Base-by-base conservation (phyloP, 1,140 invertebrate species). In the Copidosoma floridanum region DNA sequence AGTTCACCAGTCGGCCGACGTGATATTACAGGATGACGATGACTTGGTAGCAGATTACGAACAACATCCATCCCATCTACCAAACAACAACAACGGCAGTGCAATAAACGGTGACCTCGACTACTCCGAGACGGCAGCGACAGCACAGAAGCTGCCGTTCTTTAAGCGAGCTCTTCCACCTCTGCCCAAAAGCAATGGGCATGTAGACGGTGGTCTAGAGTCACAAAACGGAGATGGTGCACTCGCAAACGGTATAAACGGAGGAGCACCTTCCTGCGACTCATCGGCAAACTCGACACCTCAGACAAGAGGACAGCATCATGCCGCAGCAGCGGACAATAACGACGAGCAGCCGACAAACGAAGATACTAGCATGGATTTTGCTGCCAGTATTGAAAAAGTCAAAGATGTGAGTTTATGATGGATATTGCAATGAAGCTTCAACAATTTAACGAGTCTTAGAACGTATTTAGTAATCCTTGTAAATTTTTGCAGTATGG, bases 361-460 rank as follows among this genome's bases (percentile, higher is more conserved):
- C 2, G 80, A 83, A 43, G 80, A 84, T 66, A 80, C 76, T 0
- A 83, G 80, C 27, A 85, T 89, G 77, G 92, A 95, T 76, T 95
- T 95, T 82, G 91, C 93, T 16, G 90, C 90, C 3, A 95, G 91
- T 65, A 94, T 96, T 70, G 90, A 94, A 74, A 92, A 91, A 86
- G 93, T 95, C 18, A 95, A 95, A 85, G 92, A 95, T 82, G 92
- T 94, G 82, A 85, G 90, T 87, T 18, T 11, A 2, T 26, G 5
- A 27, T 57, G 20, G 20, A 12, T n/a, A 32, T 47, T 66, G 29
- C 29, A 32, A 32, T 32, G 12, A 32, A 32, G 12, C 68, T 40
- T 35, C 3, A 4, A 24, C 2, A 24, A 40, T 51, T 55, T 27
- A 21, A n/a, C 6, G 29, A 32, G 6, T 32, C 29, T 32, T 8